Conservation (phyloP, 2,888 invertebrate genomes). For the Orgyia antiqua region DNA sequence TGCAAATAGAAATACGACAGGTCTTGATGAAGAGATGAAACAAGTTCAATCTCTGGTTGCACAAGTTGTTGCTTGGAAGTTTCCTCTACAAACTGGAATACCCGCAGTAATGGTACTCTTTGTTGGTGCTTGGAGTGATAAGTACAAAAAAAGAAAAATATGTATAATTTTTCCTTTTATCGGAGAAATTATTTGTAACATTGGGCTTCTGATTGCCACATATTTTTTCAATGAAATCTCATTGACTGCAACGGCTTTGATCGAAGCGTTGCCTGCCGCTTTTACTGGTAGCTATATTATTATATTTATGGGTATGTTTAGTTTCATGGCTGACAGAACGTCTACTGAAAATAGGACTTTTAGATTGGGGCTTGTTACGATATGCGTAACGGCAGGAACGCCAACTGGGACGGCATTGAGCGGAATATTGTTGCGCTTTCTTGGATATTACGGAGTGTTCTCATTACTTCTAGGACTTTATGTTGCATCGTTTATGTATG, state of each 20-base stretch:
- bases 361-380: constrained; percentile 79
- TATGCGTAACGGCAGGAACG: constrained; percentile 71
- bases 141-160: constrained; percentile 76
- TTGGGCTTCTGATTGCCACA: constrained; percentile 74
- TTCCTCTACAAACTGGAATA: constrained; percentile 77
- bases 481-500: constrained; percentile 52
- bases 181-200: constrained; percentile 74
- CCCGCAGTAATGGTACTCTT: constrained; percentile 78
- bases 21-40: constrained; percentile 55
- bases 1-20: constrained; percentile 55
- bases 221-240: constrained; percentile 76
- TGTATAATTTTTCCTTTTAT: constrained; percentile 77
- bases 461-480: constrained; percentile 51
- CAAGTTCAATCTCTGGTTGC: constrained; percentile 72
- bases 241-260: constrained; percentile 66
- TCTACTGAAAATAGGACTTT: constrained; percentile 80
- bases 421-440: constrained; percentile 60
- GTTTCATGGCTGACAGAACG: constrained; percentile 80
- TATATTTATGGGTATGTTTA: constrained; percentile 79
- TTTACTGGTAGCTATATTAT: constrained; percentile 79
- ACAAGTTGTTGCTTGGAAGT: constrained; percentile 77
- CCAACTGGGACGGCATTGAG: constrained; percentile 74
- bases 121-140: constrained; percentile 81
- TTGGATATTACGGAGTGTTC: constrained; percentile 72
- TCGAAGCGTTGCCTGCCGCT: constrained; percentile 78